Evolutionary conservation across 2,888 invertebrate species (phyloP), one percentile per base, ranked within the genome.

Genomic region (Melanostoma scalare): DNA sequence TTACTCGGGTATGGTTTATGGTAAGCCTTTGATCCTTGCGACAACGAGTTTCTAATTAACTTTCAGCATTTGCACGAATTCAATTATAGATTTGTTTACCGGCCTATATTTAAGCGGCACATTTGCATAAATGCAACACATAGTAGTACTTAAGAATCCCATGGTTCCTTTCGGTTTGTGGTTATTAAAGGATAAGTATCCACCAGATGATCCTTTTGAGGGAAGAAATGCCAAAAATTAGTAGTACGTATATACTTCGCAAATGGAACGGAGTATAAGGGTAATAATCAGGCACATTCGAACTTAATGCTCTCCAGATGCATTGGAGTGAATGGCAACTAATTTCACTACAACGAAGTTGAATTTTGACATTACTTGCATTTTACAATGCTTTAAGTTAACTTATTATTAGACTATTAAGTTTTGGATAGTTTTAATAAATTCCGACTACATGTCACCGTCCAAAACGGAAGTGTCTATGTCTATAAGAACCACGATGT

Each of bases 1-100:
- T 31, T 36, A n/a, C 56, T 40, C 38, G 20, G 20, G 20, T 58
- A 40, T 58, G 42, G 2, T n/a, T n/a, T 6, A 31, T 40, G 2
- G 30, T 4, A 38, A 56, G 42, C 68, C 58, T 74, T 74, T 80
- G 74, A 80, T 80, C 63, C 79, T 58, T 69, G 63, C 79, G 63
- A 42, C 74, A 80, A 69, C 69, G 50, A 63, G 69, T 79, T 74
- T 74, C 74, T 74, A 80, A 75, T 69, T 71, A 74, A 71, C 52
- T 71, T 55, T 53, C 6, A 46, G 65, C 69, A 75, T 71, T 75
- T 71, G 63, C 63, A 40, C 40, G 63, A 75, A 75, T 71, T 53
- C 69, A 75, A 60, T 75, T 69, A 71, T 46, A 33, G 56, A 65
- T 58, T 44, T 69, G 68, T 68, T 55, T 67, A 31, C 31, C 30